phyloP scores from a whole-genome alignment of 2,888 invertebrate species.

The Caenorhabditis sp. region DNA sequence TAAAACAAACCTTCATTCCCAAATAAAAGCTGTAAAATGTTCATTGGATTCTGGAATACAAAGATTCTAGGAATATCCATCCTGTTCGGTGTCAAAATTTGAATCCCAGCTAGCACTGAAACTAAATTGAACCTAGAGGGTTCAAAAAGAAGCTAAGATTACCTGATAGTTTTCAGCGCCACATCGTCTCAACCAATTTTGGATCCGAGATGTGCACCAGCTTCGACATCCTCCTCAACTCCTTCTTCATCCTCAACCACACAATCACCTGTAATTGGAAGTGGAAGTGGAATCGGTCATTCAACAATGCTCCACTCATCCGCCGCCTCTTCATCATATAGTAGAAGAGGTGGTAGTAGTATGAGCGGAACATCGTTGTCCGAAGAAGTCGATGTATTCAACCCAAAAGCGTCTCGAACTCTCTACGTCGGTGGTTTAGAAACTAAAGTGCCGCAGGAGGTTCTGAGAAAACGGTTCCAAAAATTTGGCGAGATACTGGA shows the following conservation, averaged over 20 bases:
- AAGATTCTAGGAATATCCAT: too few species aligned
- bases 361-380: background rate
- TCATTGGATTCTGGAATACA: too few species aligned
- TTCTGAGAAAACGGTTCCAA: slow-evolving; percentile 89
- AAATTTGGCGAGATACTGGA: slow-evolving; percentile 91
- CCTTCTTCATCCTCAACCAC: background rate
- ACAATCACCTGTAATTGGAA: too few species aligned
- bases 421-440: slow-evolving; percentile 78
- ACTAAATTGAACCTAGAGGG: too few species aligned
- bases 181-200: background rate
- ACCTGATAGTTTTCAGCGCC: background rate
- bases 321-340: background rate
- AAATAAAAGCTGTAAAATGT: too few species aligned
- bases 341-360: background rate
- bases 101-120: too few species aligned
- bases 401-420: slow-evolving; percentile 29
- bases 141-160: background rate
- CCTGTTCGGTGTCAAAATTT: too few species aligned
- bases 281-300: too few species aligned
- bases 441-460: slow-evolving; percentile 88
- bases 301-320: background rate
- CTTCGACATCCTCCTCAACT: background rate
- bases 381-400: slow-evolving; percentile 12
- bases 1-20: too few species aligned
- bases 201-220: background rate